Conservation (phyloP, 2,888 invertebrate species). For the Agrilus biguttatus region DNA sequence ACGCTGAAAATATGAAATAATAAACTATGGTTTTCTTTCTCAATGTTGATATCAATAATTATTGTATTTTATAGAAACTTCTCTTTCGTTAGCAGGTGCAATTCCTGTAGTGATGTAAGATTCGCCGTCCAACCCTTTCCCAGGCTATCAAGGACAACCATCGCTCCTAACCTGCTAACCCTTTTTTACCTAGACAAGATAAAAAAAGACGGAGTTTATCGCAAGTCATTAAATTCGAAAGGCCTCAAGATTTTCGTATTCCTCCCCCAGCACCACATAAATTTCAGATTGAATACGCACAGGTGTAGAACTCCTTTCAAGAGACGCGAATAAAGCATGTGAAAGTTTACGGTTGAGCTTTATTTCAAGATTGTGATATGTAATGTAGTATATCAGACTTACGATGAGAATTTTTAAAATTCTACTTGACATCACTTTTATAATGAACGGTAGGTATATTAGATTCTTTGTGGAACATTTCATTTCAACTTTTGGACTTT, state of each 20-base stretch:
- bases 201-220: conserved; percentile 14
- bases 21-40: too few relatives aligned
- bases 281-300: conserved; percentile 9
- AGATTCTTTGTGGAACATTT: too few relatives aligned
- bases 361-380: too few relatives aligned
- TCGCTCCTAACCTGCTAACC: conserved; percentile 17
- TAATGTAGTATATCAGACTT: too few relatives aligned
- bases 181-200: conserved; percentile 13
- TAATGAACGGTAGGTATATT: too few relatives aligned
- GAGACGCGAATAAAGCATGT: conserved; percentile 17
- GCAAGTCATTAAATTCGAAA: conserved; percentile 14
- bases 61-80: too few relatives aligned
- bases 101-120: conserved; percentile 8
- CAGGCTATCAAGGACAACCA: conserved; percentile 14
- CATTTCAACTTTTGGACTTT: too few relatives aligned
- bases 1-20: too few relatives aligned
- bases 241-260: conserved; percentile 12
- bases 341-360: too few relatives aligned
- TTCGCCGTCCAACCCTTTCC: conserved; percentile 16
- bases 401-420: too few relatives aligned
- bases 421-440: too few relatives aligned
- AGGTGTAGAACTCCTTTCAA: conserved; percentile 14
- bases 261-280: conserved; percentile 9
- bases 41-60: too few relatives aligned
- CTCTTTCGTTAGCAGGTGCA: background rate